Evolutionary conservation across 2,888 invertebrate genomes (phyloP).

Genomic region (Allolobophora icterica): DNA sequence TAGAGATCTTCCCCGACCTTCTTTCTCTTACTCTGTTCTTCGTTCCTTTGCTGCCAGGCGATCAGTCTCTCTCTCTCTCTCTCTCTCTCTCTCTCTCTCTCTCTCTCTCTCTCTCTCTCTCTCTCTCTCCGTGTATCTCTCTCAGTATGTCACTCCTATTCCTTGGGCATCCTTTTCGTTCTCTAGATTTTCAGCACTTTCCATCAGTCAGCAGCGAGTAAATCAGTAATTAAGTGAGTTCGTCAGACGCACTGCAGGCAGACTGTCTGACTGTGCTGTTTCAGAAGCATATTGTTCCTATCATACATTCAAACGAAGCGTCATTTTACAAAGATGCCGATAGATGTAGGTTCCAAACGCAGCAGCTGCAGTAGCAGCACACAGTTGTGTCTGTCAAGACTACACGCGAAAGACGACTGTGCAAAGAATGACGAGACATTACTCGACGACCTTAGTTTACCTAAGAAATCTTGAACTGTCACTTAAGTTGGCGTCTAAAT

Average conservation of each 20-base stretch:
- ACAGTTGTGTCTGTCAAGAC: neutral
- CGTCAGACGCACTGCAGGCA: neutral
- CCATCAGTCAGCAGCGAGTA: neutral
- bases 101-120: neutral
- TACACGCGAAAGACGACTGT: neutral
- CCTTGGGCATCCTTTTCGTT: neutral
- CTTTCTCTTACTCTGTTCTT: neutral
- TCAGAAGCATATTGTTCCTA: neutral
- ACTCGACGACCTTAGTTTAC: neutral
- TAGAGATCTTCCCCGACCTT: too few species aligned
- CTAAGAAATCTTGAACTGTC: constrained; percentile 7
- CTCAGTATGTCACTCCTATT: neutral
- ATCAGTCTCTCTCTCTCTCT: neutral
- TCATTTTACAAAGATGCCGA: neutral
- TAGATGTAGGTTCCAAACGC: neutral
- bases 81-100: neutral
- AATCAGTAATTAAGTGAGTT: neutral
- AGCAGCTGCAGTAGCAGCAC: neutral
- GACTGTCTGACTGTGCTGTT: neutral
- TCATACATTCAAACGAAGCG: neutral
- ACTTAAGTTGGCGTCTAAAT: constrained; percentile 5
- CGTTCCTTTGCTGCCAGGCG: neutral
- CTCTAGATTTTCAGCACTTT: neutral
- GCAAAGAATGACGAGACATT: neutral
- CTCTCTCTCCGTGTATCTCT: neutral